Conservation (phyloP, 2,113 vertebrate genomes). For the Callaeas wilsoni region DNA sequence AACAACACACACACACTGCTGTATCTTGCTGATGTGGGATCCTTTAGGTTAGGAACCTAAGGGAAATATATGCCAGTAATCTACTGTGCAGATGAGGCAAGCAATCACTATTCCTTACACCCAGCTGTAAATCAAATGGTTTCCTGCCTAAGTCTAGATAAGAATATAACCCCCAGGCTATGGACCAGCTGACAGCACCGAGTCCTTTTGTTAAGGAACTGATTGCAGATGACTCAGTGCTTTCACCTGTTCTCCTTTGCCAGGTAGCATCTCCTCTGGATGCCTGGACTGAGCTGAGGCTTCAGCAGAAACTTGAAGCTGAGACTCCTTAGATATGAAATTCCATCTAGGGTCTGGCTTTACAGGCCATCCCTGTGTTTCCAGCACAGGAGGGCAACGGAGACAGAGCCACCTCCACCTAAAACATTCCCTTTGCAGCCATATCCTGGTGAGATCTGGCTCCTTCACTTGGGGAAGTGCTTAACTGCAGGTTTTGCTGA, state of each 20-base stretch:
- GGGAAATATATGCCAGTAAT: neutral
- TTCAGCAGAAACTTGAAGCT: neutral
- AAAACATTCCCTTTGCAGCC: accelerated
- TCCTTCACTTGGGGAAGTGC: neutral
- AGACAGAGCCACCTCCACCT: neutral
- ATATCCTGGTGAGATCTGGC: neutral
- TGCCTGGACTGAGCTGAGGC: neutral
- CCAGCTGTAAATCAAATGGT: conserved; percentile 10
- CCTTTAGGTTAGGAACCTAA: neutral
- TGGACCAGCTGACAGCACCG: neutral
- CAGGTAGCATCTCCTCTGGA: neutral
- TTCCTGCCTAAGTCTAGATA: conserved; percentile 25
- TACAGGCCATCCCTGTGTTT: neutral
- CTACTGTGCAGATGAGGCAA: neutral
- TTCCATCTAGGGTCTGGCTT: neutral
- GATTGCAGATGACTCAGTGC: neutral
- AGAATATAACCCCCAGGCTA: neutral
- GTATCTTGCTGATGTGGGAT: neutral
- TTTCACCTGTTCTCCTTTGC: conserved; percentile 10
- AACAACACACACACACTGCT: neutral
- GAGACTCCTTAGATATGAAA: neutral
- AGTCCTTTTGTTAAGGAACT: conserved; percentile 26
- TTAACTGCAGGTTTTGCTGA: neutral
- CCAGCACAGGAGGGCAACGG: neutral
- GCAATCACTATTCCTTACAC: neutral